Evolutionary conservation across 2,113 vertebrate genomes (phyloP), one percentile per base, ranked within the genome.

Genomic region (Hoplias malabaricus): DNA sequence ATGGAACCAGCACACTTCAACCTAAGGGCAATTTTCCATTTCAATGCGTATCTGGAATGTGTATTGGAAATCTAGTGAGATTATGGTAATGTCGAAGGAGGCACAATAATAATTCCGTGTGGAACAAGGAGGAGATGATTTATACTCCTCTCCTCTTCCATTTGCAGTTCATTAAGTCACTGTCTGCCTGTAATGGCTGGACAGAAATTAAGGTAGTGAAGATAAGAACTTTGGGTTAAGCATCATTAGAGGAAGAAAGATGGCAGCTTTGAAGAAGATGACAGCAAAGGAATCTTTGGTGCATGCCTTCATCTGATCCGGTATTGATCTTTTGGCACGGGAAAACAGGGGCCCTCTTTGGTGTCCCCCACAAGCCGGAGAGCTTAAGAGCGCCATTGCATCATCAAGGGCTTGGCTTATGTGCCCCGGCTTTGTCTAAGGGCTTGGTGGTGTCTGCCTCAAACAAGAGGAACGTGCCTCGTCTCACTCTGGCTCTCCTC

Each of bases 141-240:
- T 94, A 95, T 94, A 89, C 69, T 88, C 88, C 89, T 92, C 93
- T 93, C 91, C 85, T 91, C 90, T 93, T 80, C 89, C 90, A 91
- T 95, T 94, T 94, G 88, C 91, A 93, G 90, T 93, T 95, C 92
- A 95, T 96, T 96, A 95, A 94, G 93, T 96, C 93, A 94, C 92
- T 94, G 91, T 93, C 93, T 93, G 89, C 89, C 89, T 73, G 80
- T 93, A 93, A 93, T 93, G 91, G 92, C 92, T 89, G 78, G 92
- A 90, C 90, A 88, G 93, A 93, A 94, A 94, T 94, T 92, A 93
- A 94, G 93, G 90, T 88, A 93, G 90, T 91, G 90, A 82, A 85
- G 87, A 93, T 89, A 90, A 91, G 90, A 93, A 92, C 91, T 91
- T 91, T 82, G 88, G 91, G 88, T 93, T 94, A 91, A 88, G 90